phyloP scores from a whole-genome alignment of 2,888 invertebrate species.

The Lochmaea capreae region DNA sequence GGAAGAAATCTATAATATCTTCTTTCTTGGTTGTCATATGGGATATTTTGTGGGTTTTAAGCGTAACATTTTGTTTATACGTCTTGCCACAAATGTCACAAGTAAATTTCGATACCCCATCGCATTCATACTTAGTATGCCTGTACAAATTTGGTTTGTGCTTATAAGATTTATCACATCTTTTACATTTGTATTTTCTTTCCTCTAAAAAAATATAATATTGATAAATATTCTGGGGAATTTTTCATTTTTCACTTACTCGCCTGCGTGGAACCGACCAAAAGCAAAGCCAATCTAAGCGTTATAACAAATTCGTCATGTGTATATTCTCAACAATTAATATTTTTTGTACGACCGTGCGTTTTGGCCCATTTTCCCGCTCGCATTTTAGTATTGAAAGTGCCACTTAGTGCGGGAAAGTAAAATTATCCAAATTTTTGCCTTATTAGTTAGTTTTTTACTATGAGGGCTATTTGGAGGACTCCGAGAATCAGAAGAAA shows the following conservation, averaged over 20 bases:
- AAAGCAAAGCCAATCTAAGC: background rate
- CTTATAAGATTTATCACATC: constrained; percentile 53
- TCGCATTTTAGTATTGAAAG: too few species aligned
- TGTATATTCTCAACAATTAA: too few species aligned
- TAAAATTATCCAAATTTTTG: too few species aligned
- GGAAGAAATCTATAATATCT: background rate
- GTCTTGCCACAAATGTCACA: constrained; percentile 53
- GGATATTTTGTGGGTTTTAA: constrained; percentile 51
- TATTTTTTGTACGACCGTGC: too few species aligned
- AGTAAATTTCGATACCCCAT: constrained; percentile 70
- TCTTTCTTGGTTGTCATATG: background rate
- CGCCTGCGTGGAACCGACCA: background rate
- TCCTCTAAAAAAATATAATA: constrained; percentile 10
- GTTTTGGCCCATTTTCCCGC: too few species aligned
- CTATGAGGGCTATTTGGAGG: too few species aligned
- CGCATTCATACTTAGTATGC: constrained; percentile 80
- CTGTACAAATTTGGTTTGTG: constrained; percentile 59
- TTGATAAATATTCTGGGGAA: background rate
- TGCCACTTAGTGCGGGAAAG: too few species aligned
- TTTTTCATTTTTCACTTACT: background rate
- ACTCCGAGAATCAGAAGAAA: too few species aligned
- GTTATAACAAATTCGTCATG: too few species aligned
- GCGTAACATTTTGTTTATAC: constrained; percentile 54
- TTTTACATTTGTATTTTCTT: constrained; percentile 47
- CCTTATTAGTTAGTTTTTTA: too few species aligned